phyloP scores from a whole-genome alignment of 2,113 vertebrate genomes.

The Atherinomorus stipes region DNA sequence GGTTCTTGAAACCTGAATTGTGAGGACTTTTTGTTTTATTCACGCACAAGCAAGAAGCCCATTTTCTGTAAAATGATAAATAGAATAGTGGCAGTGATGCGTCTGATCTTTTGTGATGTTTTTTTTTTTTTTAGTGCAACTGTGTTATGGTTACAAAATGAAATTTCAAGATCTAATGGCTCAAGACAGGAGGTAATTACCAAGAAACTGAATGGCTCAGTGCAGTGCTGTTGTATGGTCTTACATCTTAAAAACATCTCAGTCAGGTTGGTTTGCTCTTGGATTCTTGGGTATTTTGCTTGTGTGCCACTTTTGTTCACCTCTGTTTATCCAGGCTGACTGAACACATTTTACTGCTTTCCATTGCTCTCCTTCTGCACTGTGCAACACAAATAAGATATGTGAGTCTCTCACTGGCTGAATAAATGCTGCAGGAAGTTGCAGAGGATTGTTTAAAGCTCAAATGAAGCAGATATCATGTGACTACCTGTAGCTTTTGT shows the following conservation, averaged over 20 bases:
- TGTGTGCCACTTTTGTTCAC: slow-evolving; percentile 40
- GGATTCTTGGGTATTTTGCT: slow-evolving; percentile 46
- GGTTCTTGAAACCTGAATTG: not conserved
- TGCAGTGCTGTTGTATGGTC: not conserved
- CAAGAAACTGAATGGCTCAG: slow-evolving; percentile 19
- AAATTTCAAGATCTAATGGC: slow-evolving; percentile 29
- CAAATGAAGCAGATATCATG: not conserved
- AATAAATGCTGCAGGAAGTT: slow-evolving; percentile 19
- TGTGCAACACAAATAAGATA: slow-evolving; percentile 5
- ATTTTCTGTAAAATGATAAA: not conserved
- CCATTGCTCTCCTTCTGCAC: slow-evolving; percentile 11
- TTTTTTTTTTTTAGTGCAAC: not conserved
- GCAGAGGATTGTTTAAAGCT: not conserved
- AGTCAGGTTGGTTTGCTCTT: slow-evolving; percentile 40
- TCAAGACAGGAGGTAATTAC: slow-evolving; percentile 23
- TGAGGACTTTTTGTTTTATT: not conserved
- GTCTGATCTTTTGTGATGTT: not conserved
- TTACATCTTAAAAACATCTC: slow-evolving; percentile 33
- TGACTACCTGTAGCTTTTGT: too few relatives aligned
- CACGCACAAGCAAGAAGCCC: not conserved
- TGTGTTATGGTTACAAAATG: not conserved
- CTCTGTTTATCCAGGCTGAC: slow-evolving; percentile 36
- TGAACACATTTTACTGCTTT: slow-evolving; percentile 22
- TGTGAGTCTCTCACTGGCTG: not conserved
- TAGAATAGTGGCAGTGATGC: not conserved